Base-by-base conservation (phyloP, 2,113 vertebrate species). In the Paratilapia polleni region DNA sequence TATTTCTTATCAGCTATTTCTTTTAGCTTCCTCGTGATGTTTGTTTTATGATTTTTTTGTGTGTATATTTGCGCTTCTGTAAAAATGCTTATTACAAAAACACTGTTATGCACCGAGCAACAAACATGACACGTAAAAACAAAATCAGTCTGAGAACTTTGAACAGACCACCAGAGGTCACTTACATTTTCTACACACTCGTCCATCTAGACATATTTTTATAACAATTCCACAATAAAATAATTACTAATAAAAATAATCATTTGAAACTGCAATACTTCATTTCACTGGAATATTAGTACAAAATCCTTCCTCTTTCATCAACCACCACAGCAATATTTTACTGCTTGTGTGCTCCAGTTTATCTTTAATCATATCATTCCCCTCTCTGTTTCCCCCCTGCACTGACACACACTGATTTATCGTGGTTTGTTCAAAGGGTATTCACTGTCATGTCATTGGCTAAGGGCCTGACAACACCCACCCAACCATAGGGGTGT, bases 391-490 rank as follows among this genome's bases (percentile, higher is more conserved):
- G 58, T 64, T 84, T 88, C 58, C 66, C 34, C 28, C 3, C 9
- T 22, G 3, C 43, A 63, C 8, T 81, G 73, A 41, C 59, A 81
- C 38, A 63, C 73, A 82, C 63, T 87, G 76, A 92, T 94, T 94
- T 87, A 93, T 92, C 73, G 73, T 34, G 78, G 78, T 68, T 86
- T 56, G 85, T 92, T 93, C 90, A 94, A 87, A 90, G 93, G 83
- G 54, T 91, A 82, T 84, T 73, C 14, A 2, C 84, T 59, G 78
- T 36, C 76, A 58, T 62, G 20, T 83, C 76, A 96, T 96, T 96
- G 96, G 96, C 89, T 90, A 24, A 81, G 17, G 14, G 82, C 60
- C 83, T 66, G 94, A 94, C 95, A 95, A 95, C 96, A 93, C 96
- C 95, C 91, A 92, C 87, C 81, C 41, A 38, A 47, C 86, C 79